phyloP scores from a whole-genome alignment of 2,888 invertebrate species.

The Nemurella pictetii region DNA sequence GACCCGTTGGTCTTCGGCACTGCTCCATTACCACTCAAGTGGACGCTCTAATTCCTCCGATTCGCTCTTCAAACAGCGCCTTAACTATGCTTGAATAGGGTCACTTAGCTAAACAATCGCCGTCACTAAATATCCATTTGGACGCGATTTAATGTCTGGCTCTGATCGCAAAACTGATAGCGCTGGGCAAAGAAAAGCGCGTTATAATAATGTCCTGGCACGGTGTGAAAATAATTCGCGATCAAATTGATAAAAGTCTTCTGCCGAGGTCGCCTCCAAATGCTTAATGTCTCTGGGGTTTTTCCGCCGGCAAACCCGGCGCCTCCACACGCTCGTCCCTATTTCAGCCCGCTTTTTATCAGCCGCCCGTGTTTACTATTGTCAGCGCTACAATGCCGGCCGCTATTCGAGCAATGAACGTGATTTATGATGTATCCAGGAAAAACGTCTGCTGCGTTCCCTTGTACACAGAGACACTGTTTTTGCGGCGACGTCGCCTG shows the following conservation, averaged over 20 bases:
- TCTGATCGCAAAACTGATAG: too few species aligned
- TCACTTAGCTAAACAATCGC: conserved; percentile 15
- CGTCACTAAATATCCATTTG: not conserved
- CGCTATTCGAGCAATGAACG: not conserved
- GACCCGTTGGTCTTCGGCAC: not conserved
- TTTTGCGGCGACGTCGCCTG: not conserved
- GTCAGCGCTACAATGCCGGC: not conserved
- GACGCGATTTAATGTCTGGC: too few species aligned
- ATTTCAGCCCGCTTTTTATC: not conserved
- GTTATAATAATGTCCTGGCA: too few species aligned
- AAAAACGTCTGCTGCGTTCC: not conserved
- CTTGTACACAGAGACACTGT: not conserved
- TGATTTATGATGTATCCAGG: not conserved
- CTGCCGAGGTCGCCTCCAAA: too few species aligned
- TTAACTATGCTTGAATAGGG: not conserved
- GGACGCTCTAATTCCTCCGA: not conserved
- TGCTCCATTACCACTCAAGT: not conserved
- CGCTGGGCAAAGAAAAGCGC: too few species aligned
- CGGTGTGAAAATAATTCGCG: too few species aligned
- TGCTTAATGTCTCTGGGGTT: too few species aligned
- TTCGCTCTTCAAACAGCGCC: not conserved
- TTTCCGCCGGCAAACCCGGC: not conserved
- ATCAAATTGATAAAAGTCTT: too few species aligned
- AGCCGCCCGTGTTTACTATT: not conserved
- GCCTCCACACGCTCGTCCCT: not conserved